Evolutionary conservation across 2,113 vertebrate species (phyloP).

Genomic region (Corythornis madagascariensis): DNA sequence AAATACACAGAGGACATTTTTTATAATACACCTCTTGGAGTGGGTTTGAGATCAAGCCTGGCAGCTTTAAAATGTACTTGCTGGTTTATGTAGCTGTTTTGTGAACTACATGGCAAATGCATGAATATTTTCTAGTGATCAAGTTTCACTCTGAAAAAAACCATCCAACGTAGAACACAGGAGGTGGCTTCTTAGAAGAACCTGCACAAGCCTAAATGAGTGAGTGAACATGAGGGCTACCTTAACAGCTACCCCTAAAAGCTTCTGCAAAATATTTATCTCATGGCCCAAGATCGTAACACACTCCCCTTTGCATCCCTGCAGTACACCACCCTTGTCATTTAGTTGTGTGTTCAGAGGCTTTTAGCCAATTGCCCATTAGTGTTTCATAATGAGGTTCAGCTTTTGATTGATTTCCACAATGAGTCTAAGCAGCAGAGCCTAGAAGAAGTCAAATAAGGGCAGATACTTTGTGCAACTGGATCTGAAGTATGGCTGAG

Average conservation of each 20-base stretch:
- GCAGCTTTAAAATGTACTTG: background rate
- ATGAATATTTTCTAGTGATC: fast-evolving
- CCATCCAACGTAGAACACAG: fast-evolving
- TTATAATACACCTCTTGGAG: background rate
- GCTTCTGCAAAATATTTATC: background rate
- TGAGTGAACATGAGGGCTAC: fast-evolving
- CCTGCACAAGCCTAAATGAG: fast-evolving
- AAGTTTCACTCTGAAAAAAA: background rate
- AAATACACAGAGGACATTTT: background rate
- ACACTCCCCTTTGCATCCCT: background rate
- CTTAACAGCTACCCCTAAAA: background rate
- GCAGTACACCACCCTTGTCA: background rate
- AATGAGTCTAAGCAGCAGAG: background rate
- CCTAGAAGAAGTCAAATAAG: constrained; percentile 27
- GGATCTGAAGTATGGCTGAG: background rate
- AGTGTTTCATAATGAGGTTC: background rate
- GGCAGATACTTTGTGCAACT: constrained; percentile 2
- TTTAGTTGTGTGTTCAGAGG: background rate
- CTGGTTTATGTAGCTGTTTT: background rate
- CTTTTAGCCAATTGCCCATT: constrained; percentile 25
- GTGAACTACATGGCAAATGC: fast-evolving
- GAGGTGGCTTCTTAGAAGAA: background rate
- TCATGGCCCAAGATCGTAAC: no score
- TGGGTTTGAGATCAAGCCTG: background rate
- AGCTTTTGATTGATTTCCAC: constrained; percentile 28